These are phyloP conservation scores for Cordylochernes scorpioides DNA, from an alignment of 2,888 invertebrate species.

Conservation along the genomic window DNA sequence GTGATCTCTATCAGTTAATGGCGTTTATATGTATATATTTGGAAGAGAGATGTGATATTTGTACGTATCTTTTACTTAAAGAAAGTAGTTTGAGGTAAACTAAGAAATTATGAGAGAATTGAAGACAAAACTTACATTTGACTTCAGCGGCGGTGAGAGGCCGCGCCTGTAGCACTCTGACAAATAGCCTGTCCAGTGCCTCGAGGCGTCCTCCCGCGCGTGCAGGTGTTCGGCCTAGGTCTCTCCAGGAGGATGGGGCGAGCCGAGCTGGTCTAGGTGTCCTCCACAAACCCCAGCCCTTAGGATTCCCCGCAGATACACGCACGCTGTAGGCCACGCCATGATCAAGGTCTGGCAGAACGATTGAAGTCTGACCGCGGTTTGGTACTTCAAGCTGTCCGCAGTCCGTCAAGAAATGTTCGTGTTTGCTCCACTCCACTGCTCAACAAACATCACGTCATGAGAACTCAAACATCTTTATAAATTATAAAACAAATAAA, in stretches of 20 bases:
- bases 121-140: conserved; percentile 19
- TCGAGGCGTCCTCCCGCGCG: conserved; percentile 43
- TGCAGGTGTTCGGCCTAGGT: conserved; percentile 40
- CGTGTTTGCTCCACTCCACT: conserved; percentile 81
- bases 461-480: too few species aligned
- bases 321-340: conserved; percentile 68
- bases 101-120: too few species aligned
- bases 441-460: conserved; percentile 18
- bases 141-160: conserved; percentile 36
- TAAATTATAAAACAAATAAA: not conserved
- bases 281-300: too few species aligned
- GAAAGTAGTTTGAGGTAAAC: too few species aligned
- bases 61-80: too few species aligned
- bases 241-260: too few species aligned
- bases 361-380: conserved; percentile 33
- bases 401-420: conserved; percentile 51
- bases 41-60: too few species aligned
- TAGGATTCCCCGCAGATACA: conserved; percentile 70
- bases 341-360: conserved; percentile 45
- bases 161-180: conserved; percentile 34
- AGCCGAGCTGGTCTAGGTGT: too few species aligned
- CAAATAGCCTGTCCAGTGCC: conserved; percentile 44
- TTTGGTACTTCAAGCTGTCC: conserved; percentile 49
- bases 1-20: too few species aligned
- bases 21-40: too few species aligned